A percentile compares a stretch with the other conserved stretches of the same genome.
Conservation (phyloP, 2,888 invertebrate species). For the Platycheirus rosarum region DNA sequence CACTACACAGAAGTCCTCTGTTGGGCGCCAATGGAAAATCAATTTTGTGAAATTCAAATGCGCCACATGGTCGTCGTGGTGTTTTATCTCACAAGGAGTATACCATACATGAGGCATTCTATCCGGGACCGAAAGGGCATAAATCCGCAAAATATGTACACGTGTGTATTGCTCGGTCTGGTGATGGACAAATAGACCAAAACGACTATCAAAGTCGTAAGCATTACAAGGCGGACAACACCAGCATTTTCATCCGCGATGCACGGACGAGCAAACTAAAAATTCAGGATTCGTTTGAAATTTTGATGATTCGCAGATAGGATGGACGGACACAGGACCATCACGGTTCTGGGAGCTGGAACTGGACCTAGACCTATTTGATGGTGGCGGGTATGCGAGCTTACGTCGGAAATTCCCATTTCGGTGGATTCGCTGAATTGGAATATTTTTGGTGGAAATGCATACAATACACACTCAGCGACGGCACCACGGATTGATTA, state of each 20-base stretch:
- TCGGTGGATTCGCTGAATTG: constrained; percentile 40
- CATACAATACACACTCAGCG: constrained; percentile 17
- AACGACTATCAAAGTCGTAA: constrained; percentile 49
- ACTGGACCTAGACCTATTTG: too few relatives aligned
- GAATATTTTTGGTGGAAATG: constrained; percentile 36
- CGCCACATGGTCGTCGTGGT: constrained; percentile 47
- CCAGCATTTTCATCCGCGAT: constrained; percentile 25
- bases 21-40: constrained; percentile 46
- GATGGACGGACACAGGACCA: constrained; percentile 13
- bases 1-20: not conserved
- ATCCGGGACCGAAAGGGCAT: constrained; percentile 35
- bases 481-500: constrained; percentile 61
- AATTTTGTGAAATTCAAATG: constrained; percentile 42
- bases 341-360: not conserved
- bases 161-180: constrained; percentile 2
- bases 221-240: not conserved
- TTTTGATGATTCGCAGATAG: constrained; percentile 54
- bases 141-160: constrained; percentile 44
- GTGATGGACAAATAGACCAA: constrained; percentile 32
- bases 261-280: constrained; percentile 35
- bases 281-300: constrained; percentile 62
- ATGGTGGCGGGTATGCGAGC: constrained; percentile 7
- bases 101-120: constrained; percentile 21
- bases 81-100: constrained; percentile 47
- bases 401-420: constrained; percentile 54